These are phyloP conservation scores for Cosmia pyralina DNA, from an alignment of 2,888 invertebrate genomes.

Conservation along the genomic window DNA sequence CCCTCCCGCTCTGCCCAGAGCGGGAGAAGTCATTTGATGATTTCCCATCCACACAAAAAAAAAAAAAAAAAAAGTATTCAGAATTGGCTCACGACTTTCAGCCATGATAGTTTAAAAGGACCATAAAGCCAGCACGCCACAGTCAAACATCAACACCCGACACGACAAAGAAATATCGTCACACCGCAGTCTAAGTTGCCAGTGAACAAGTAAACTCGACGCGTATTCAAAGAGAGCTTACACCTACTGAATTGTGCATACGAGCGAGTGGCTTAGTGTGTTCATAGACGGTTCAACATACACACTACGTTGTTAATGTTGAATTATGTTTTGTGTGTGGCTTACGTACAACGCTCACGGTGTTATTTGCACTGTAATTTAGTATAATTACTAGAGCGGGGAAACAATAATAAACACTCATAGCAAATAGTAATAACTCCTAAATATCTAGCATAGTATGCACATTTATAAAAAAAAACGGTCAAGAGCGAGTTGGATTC, in stretches of 20 bases:
- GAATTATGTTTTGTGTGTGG: conserved; percentile 9
- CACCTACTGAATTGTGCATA: conserved; percentile 48
- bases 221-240: conserved; percentile 55
- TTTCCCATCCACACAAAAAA: too few relatives aligned
- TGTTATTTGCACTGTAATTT: too few relatives aligned
- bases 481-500: too few relatives aligned
- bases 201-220: conserved; percentile 49
- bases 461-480: too few relatives aligned
- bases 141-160: conserved; percentile 14
- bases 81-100: neutral
- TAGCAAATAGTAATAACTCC: too few relatives aligned
- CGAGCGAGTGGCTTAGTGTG: conserved; percentile 40
- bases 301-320: neutral
- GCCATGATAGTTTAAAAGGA: conserved; percentile 2
- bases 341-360: neutral
- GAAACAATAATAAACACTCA: too few relatives aligned
- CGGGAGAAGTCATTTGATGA: too few relatives aligned
- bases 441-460: too few relatives aligned
- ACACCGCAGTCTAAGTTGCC: conserved; percentile 49
- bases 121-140: neutral
- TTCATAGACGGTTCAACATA: conserved; percentile 27
- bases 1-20: too few relatives aligned
- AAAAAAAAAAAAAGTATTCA: too few relatives aligned
- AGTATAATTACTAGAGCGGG: neutral
- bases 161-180: conserved; percentile 42